Percentiles rank a stretch among this genome's conserved stretches.
Conservation (phyloP, 2,888 invertebrate genomes). For the Drosophila quinaria region DNA sequence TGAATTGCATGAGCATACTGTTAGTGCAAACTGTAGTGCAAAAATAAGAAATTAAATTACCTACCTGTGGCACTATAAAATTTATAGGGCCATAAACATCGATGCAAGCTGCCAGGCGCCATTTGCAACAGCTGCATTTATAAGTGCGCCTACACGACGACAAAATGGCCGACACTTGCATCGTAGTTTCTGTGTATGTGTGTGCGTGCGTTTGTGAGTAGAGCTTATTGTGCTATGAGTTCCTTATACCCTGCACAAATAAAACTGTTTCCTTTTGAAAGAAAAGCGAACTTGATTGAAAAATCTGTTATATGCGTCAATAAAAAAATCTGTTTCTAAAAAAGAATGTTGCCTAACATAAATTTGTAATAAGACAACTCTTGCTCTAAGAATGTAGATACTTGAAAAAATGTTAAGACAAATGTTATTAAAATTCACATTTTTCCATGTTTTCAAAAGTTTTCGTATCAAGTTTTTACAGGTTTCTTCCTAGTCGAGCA, state of each 20-base stretch:
- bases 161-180: constrained; percentile 16
- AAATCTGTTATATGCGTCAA: no score
- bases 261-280: not conserved
- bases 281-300: no score
- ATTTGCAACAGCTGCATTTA: constrained; percentile 38
- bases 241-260: not conserved
- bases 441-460: no score
- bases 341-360: no score
- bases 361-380: no score
- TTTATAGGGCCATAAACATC: constrained; percentile 31
- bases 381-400: no score
- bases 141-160: constrained; percentile 20
- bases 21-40: not conserved
- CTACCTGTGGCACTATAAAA: constrained; percentile 7
- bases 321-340: no score
- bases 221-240: constrained; percentile 3
- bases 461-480: not conserved
- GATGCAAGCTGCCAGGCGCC: constrained; percentile 18
- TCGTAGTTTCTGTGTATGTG: constrained; percentile 1
- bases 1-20: not conserved
- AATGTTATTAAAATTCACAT: no score
- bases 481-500: not conserved
- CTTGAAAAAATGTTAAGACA: no score
- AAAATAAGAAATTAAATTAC: not conserved
- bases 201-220: not conserved